Evolutionary conservation across 2,797 vertebrate species (phyloP).

Genomic region (Hydrolagus colliei): DNA sequence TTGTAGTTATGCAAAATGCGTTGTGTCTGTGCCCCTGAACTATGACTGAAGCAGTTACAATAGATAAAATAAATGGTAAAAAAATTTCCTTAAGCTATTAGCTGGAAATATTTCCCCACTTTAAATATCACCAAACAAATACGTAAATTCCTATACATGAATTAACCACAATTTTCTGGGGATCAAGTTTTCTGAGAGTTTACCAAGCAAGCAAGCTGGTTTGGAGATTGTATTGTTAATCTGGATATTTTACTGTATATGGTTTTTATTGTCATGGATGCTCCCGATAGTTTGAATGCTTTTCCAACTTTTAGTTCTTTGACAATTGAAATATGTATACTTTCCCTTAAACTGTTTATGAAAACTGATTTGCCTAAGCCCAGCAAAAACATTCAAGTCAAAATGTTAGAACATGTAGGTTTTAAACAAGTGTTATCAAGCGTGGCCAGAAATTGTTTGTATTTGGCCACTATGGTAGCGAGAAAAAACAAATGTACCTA

Average conservation of each 20-base stretch:
- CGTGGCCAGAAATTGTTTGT: not conserved
- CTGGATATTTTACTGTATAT: not conserved
- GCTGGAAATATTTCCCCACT: not conserved
- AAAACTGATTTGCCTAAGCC: not conserved
- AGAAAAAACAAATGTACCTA: not conserved
- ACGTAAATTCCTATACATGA: too few species aligned
- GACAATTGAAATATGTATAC: too few species aligned
- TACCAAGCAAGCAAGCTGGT: not conserved
- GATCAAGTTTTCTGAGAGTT: not conserved
- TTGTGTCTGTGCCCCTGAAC: not conserved
- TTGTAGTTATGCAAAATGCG: conserved; percentile 13
- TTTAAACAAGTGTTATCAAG: too few species aligned
- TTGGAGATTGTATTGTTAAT: not conserved
- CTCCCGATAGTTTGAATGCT: too few species aligned
- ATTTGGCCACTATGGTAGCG: not conserved
- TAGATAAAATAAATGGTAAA: not conserved
- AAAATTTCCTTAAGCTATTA: not conserved
- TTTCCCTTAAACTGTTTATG: not conserved
- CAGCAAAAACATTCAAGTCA: not conserved
- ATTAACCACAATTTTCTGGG: not conserved
- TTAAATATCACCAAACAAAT: not conserved
- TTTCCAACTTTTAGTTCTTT: too few species aligned
- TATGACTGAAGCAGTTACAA: not conserved
- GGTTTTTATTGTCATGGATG: not conserved
- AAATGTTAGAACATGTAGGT: not conserved